A percentile compares a stretch with the other conserved stretches of the same genome.
Conservation (phyloP, 64 coral and sea anemone species). For the Hydrozoanthus tunicans region DNA sequence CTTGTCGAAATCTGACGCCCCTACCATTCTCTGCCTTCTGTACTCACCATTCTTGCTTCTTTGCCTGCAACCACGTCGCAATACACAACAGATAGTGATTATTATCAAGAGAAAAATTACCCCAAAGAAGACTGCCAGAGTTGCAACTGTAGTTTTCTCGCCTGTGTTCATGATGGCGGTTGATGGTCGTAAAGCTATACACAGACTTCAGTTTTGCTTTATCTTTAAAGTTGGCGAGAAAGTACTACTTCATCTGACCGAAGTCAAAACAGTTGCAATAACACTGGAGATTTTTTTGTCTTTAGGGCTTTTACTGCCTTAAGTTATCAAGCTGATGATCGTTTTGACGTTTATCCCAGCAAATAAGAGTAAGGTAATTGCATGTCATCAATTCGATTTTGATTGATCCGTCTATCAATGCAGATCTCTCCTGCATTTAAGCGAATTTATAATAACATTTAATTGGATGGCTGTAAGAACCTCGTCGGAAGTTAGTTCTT, state of each 20-base stretch:
- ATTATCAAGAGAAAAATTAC: slow-evolving; percentile 74
- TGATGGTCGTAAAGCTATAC: not conserved
- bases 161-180: slow-evolving; percentile 57
- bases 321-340: not conserved
- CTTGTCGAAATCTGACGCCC: slow-evolving; percentile 57
- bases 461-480: slow-evolving; percentile 20
- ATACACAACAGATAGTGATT: slow-evolving; percentile 69
- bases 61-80: slow-evolving; percentile 66
- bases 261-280: not conserved
- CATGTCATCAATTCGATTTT: slow-evolving; percentile 3
- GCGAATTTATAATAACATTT: not conserved
- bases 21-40: slow-evolving; percentile 39
- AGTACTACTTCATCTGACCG: not conserved
- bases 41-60: slow-evolving; percentile 36
- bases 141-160: slow-evolving; percentile 70
- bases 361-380: not conserved
- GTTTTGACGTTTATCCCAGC: not conserved
- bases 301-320: not conserved
- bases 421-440: not conserved
- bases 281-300: not conserved
- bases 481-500: not conserved
- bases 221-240: not conserved
- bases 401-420: slow-evolving; percentile 8
- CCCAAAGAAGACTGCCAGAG: slow-evolving; percentile 68
- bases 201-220: not conserved